These are phyloP conservation scores for Porites divaricata DNA, from an alignment of 92 coral and sea anemone species.

Conservation along the genomic window DNA sequence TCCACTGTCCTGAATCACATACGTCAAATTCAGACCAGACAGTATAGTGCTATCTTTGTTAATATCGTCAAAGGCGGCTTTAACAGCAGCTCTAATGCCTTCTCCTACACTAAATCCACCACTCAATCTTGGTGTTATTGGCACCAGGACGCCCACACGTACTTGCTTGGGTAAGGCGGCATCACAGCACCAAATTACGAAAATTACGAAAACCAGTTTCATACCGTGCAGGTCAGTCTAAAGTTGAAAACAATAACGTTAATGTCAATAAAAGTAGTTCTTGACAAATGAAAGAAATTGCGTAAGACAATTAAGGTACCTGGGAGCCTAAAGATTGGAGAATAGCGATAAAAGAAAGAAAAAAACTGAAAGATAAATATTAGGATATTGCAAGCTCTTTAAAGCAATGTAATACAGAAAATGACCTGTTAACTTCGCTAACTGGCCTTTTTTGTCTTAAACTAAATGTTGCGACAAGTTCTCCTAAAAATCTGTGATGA, in stretches of 20 bases:
- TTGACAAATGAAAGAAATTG: too few species aligned
- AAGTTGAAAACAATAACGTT: not conserved
- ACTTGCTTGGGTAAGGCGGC: constrained; percentile 17
- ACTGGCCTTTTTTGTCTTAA: too few species aligned
- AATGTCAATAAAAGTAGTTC: not conserved
- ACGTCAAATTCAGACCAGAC: constrained; percentile 61
- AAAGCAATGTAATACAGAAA: too few species aligned
- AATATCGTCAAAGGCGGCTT: constrained; percentile 62
- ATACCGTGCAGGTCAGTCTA: not conserved
- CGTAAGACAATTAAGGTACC: too few species aligned
- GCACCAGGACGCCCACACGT: constrained; percentile 66
- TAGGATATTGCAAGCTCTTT: too few species aligned
- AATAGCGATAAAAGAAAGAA: too few species aligned
- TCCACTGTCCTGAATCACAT: constrained; percentile 51
- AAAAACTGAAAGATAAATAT: too few species aligned
- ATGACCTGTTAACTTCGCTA: too few species aligned
- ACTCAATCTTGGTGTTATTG: constrained; percentile 21
- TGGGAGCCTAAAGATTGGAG: too few species aligned
- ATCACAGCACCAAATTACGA: not conserved
- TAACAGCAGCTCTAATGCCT: constrained; percentile 66
- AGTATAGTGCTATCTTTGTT: constrained; percentile 46
- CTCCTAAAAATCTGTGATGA: too few species aligned
- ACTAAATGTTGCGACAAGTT: too few species aligned
- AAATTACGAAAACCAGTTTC: not conserved
- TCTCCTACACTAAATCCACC: constrained; percentile 67